phyloP scores from a whole-genome alignment of 2,113 vertebrate genomes.

The Salvelinus namaycush region DNA sequence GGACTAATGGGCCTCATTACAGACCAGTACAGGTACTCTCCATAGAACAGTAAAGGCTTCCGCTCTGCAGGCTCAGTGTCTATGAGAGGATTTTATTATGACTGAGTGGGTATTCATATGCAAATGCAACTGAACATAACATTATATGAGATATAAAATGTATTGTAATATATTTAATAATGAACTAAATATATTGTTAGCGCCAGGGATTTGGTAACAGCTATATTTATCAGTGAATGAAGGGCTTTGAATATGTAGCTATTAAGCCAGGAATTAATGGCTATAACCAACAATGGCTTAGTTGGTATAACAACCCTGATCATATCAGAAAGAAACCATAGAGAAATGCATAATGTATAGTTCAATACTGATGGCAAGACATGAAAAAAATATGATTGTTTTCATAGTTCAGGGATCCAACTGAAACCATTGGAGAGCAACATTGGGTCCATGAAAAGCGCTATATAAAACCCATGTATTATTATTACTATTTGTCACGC shows the following conservation, averaged over 20 bases:
- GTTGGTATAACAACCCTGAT: neutral
- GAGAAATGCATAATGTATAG: too few relatives aligned
- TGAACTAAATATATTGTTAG: neutral
- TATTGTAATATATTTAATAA: neutral
- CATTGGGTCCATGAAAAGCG: too few relatives aligned
- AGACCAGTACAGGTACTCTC: conserved; percentile 27
- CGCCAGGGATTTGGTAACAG: conserved; percentile 1
- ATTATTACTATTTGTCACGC: too few relatives aligned
- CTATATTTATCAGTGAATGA: neutral
- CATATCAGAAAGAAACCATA: neutral
- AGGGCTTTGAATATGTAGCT: neutral
- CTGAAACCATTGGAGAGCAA: too few relatives aligned
- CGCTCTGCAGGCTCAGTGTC: conserved; percentile 20
- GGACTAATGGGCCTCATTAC: conserved; percentile 44
- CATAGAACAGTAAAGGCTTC: conserved; percentile 2
- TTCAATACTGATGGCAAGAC: too few relatives aligned
- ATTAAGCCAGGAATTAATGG: neutral
- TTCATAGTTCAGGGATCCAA: too few relatives aligned
- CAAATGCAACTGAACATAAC: conserved; percentile 20
- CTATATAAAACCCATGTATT: too few relatives aligned
- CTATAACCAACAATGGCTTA: neutral
- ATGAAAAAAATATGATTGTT: too few relatives aligned
- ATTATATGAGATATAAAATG: conserved; percentile 3
- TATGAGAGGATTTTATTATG: conserved; percentile 33
- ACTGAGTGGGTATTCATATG: conserved; percentile 34